Evolutionary conservation across 2,797 vertebrate genomes (phyloP), one percentile per base, ranked within the genome.

Genomic region (Pantherophis alleghaniensis): DNA sequence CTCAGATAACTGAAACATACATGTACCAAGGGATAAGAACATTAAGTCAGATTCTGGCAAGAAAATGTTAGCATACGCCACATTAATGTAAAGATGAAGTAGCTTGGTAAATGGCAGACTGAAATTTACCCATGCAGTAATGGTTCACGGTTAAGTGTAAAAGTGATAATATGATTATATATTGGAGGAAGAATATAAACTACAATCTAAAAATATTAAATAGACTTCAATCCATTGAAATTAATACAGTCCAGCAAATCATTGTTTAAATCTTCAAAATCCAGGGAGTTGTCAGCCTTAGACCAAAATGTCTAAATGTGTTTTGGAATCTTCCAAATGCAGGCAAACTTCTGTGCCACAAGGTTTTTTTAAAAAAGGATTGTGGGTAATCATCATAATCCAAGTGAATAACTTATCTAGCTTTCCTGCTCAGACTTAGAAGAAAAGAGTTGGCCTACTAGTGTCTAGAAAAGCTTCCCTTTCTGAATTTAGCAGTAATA

Each of bases 41-140:
- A 63, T 94, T 56, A 83, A 87, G 92, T 69, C 28, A 12, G 55
- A 66, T 53, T 94, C 91, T 88, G 28, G 47, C 32, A 61, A 94
- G 42, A 90, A 94, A 2, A n/a, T 88, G 51, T 55, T 53, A 32
- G 42, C 3, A 37, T 91, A 59, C 87, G 89, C 37, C 57, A 26
- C 56, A 20, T 95, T 56, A 60, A 89, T 87, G 59, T 90, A 90
- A 87, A 87, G n/a, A 12, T 90, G 88, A 66, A 63, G 47, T 63
- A 86, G 57, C 57, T 92, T 32, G 24, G 74, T 86, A 86, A 83
- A 22, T 57, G 26, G 79, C 26, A 90, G 89, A 89, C 32, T 37
- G 53, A 69, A 90, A 90, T 87, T 86, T 92, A 42, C 86, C 28
- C 66, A 69, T 69, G 5, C 63, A 69, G 28, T 69, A 16, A 32